Conservation (phyloP, 2,113 vertebrate species). For the Acrocephalus kingi region DNA sequence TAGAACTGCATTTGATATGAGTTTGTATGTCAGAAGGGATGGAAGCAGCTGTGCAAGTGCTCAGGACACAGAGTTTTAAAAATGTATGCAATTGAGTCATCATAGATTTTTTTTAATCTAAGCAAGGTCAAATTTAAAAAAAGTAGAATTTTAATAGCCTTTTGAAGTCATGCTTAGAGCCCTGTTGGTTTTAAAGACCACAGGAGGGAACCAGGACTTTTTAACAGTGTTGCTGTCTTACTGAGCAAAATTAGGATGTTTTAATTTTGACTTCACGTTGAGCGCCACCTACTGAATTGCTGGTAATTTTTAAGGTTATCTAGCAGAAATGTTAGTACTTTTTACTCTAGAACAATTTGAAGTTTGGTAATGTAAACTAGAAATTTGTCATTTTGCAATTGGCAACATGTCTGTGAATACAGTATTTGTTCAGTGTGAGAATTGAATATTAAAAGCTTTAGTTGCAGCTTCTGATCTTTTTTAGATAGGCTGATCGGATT, state of each 20-base stretch:
- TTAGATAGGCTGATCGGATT: not conserved
- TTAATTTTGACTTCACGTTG: not conserved
- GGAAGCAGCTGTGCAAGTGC: fast-evolving
- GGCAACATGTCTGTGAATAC: not conserved
- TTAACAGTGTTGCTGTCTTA: not conserved
- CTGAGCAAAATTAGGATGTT: not conserved
- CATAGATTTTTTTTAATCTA: not conserved
- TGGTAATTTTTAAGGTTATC: not conserved
- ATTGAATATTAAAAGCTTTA: not conserved
- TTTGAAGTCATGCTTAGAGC: not conserved
- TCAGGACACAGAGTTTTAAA: not conserved
- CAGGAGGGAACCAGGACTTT: not conserved
- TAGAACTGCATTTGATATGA: not conserved
- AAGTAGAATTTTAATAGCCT: not conserved
- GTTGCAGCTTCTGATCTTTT: not conserved
- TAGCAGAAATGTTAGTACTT: not conserved
- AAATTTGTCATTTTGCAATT: not conserved
- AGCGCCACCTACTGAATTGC: constrained; percentile 30
- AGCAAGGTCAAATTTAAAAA: not conserved
- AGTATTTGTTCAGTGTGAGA: not conserved
- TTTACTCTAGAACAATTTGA: not conserved
- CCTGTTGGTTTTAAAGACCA: not conserved
- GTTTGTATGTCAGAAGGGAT: not conserved
- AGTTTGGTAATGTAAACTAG: not conserved
- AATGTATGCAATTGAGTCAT: not conserved